phyloP scores from a whole-genome alignment of 2,888 invertebrate genomes.

The Theretra japonica region DNA sequence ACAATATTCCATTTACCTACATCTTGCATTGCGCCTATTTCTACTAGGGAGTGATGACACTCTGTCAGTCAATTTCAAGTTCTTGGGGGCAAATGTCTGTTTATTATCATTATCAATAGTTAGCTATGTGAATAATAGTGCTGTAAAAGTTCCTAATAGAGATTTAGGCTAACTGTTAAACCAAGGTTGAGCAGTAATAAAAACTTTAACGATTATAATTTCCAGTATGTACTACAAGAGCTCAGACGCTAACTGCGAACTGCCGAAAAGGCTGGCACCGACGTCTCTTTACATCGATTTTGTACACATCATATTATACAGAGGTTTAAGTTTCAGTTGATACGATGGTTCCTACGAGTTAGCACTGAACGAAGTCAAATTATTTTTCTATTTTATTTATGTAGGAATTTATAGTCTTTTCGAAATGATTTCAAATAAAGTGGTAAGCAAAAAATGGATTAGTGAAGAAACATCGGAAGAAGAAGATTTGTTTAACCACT shows the following conservation, averaged over 20 bases:
- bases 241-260: conserved; percentile 52
- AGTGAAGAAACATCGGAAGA: conserved; percentile 82
- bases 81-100: too few relatives aligned
- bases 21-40: too few relatives aligned
- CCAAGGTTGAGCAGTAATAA: conserved; percentile 70
- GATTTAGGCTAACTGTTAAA: conserved; percentile 46
- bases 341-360: conserved; percentile 65
- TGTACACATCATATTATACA: conserved; percentile 60
- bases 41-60: too few relatives aligned
- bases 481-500: conserved; percentile 77
- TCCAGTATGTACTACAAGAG: conserved; percentile 70
- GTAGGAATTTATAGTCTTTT: conserved; percentile 41
- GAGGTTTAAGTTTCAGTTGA: conserved; percentile 55
- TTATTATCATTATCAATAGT: too few relatives aligned
- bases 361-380: conserved; percentile 46
- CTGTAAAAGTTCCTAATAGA: not conserved
- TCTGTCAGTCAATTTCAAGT: too few relatives aligned
- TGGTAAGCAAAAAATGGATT: conserved; percentile 80
- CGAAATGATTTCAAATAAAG: conserved; percentile 63
- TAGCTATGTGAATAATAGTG: too few relatives aligned
- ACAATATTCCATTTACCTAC: too few relatives aligned
- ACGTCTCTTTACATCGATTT: conserved; percentile 77
- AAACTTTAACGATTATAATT: conserved; percentile 68
- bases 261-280: conserved; percentile 62
- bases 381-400: conserved; percentile 46